phyloP scores from a whole-genome alignment of 2,113 vertebrate species.

The Perca fluviatilis region DNA sequence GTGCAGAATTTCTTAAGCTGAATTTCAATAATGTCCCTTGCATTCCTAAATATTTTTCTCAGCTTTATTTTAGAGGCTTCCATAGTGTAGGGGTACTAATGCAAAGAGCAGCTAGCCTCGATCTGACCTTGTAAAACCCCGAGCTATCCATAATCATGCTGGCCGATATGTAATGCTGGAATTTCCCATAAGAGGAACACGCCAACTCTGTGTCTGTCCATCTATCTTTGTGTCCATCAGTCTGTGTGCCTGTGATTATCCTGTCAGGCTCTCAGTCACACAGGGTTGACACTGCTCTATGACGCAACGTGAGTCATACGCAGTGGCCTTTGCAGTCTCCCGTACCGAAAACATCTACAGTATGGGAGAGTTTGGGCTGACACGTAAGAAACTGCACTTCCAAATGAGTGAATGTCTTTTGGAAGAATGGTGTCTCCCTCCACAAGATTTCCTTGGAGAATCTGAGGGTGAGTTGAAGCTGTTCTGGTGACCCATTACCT shows the following conservation, averaged over 20 bases:
- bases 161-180: constrained; percentile 64
- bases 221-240: constrained; percentile 62
- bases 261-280: constrained; percentile 64
- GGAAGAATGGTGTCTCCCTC: not conserved
- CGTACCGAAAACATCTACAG: not conserved
- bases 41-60: constrained; percentile 37
- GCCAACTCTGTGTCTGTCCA: constrained; percentile 49
- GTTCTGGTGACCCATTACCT: not conserved
- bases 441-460: not conserved
- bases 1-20: constrained; percentile 3
- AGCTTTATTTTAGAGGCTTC: constrained; percentile 14
- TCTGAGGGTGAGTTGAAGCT: not conserved
- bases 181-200: constrained; percentile 72
- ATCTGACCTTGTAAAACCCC: constrained; percentile 49
- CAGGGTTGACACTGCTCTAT: constrained; percentile 63
- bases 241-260: constrained; percentile 70
- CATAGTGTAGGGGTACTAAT: constrained; percentile 37
- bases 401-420: constrained; percentile 4
- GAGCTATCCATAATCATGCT: constrained; percentile 58
- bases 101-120: constrained; percentile 49
- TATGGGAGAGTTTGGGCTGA: not conserved
- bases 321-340: not conserved
- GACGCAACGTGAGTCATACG: constrained; percentile 49
- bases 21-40: constrained; percentile 23
- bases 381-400: not conserved